Evolutionary conservation across 2,888 invertebrate species (phyloP).

Genomic region (Iselma pallidipennis): DNA sequence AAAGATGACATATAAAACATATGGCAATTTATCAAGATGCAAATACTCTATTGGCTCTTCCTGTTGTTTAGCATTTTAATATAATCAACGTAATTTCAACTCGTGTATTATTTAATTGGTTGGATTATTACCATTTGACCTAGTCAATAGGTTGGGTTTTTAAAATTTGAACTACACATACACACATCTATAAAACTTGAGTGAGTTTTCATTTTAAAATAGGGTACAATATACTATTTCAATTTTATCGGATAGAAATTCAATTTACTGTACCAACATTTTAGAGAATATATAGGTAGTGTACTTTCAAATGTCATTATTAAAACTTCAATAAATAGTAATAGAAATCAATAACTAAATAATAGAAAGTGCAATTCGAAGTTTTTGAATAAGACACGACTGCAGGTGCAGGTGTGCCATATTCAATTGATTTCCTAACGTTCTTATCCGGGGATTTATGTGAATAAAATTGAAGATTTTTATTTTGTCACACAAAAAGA

Average conservation of each 20-base stretch:
- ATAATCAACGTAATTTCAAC: slow-evolving; percentile 40
- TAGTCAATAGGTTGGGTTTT: slow-evolving; percentile 32
- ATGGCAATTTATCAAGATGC: slow-evolving; percentile 37
- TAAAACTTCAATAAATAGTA: neutral
- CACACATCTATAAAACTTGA: too few relatives aligned
- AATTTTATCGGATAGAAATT: neutral
- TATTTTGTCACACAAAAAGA: too few relatives aligned
- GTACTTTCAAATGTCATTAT: neutral
- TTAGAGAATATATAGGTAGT: too few relatives aligned
- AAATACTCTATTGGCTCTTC: slow-evolving; percentile 49
- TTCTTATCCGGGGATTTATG: too few relatives aligned
- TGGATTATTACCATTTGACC: slow-evolving; percentile 40
- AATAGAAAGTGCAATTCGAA: neutral
- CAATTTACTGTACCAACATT: too few relatives aligned
- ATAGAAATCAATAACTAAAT: neutral
- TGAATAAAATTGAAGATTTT: too few relatives aligned
- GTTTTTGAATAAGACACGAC: neutral
- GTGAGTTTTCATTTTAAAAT: too few relatives aligned
- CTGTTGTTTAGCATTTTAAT: slow-evolving; percentile 45
- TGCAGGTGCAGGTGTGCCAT: neutral
- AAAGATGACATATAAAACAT: neutral
- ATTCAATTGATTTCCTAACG: neutral
- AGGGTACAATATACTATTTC: neutral
- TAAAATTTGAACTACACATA: too few relatives aligned
- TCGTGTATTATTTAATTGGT: slow-evolving; percentile 41